Evolutionary conservation across 1,140 invertebrate genomes (phyloP), one percentile per base, ranked within the genome.

Genomic region (Vanessa tameamea): DNA sequence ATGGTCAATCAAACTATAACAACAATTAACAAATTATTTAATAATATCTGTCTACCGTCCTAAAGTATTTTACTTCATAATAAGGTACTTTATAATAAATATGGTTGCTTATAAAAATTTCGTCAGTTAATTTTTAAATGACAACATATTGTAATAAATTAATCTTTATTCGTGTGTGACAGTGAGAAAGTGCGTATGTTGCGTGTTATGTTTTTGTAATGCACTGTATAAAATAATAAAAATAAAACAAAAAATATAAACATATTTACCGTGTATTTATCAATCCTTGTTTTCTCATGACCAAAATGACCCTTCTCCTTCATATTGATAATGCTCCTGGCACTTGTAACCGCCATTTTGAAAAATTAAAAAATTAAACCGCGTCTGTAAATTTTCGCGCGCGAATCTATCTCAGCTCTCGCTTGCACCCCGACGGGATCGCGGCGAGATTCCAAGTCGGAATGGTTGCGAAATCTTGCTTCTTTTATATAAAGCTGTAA

Each of bases 401-500:
- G 82, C 69, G 82, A 85, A 82, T 75, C 76, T 75, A 77, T 82
- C 82, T 82, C 75, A 83, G 83, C 80, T 88, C 83, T 84, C 83
- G 80, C 82, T 84, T 84, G 81, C 81, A 83, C 87, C 86, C 80
- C 75, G 80, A 75, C 83, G 76, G 88, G 85, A 87, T 78, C 87
- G 85, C 86, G 84, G 47, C 84, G 85, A 91, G 90, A 90, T 84
- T 91, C 87, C 82, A 87, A 87, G 81, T 86, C 86, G 69, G 85
- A 88, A 88, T 91, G 89, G 79, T 90, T 90, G 84, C 83, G 83
- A 92, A 90, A 90, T 80, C 80, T 78, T 81, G 85, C 84, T 86
- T 88, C 87, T 83, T 92, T 87, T 92, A 90, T 92, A 92, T 90
- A 87, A 86, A 90, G 80, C 85, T 84, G 81, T 85, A 82, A 78